Conservation (phyloP, 2,888 invertebrate genomes). For the Seira sanloemensis region DNA sequence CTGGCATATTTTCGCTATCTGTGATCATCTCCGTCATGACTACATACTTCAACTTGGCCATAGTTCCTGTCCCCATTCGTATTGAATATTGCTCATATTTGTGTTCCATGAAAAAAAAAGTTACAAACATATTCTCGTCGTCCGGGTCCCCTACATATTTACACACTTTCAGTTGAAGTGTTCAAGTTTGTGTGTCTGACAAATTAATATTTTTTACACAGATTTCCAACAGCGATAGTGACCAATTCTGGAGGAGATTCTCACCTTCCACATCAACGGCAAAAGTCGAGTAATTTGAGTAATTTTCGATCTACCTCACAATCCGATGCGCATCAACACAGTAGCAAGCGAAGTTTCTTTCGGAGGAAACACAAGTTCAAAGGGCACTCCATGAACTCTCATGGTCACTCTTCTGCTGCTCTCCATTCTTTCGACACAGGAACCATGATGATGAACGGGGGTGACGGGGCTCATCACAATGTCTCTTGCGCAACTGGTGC, state of each 20-base stretch:
- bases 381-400: conserved; percentile 60
- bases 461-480: neutral
- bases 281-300: conserved; percentile 40
- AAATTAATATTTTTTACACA: neutral
- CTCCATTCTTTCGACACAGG: conserved; percentile 51
- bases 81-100: too few relatives aligned
- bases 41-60: too few relatives aligned
- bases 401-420: conserved; percentile 45
- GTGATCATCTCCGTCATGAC: too few relatives aligned
- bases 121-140: too few relatives aligned
- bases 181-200: too few relatives aligned
- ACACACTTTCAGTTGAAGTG: too few relatives aligned
- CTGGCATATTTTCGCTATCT: conserved; percentile 10
- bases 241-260: conserved; percentile 19
- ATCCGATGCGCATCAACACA: conserved; percentile 70
- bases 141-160: too few relatives aligned
- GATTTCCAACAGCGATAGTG: neutral
- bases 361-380: conserved; percentile 73
- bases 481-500: conserved; percentile 11
- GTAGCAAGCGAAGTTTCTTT: conserved; percentile 73
- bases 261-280: conserved; percentile 49
- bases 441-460: conserved; percentile 51
- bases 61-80: too few relatives aligned
- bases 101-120: too few relatives aligned
- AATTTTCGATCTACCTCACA: conserved; percentile 56